Evolutionary conservation across 2,888 invertebrate species (phyloP), one percentile per base, ranked within the genome.

Genomic region (Acrobasis suavella): DNA sequence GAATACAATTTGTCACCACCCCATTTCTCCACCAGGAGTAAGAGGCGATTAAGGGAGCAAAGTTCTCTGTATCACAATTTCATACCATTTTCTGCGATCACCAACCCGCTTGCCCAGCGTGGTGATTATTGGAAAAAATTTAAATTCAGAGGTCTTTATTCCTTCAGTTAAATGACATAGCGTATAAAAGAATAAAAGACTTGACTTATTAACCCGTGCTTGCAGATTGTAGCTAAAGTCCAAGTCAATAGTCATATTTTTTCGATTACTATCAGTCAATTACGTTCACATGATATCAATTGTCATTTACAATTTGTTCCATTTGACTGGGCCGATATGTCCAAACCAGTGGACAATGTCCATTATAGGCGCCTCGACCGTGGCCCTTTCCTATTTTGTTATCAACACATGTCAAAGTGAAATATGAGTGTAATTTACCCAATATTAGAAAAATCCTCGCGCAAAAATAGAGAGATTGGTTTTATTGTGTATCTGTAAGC

Each of bases 261-360:
- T 54, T 54, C 50, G 9, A 7, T 50, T 9, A n/a, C 38, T 12
- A n/a, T 9, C 8, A 10, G 9, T 39, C 39, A 37, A n/a, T 54
- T 37, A 38, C 15, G 0, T 54, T 9, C 9, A 38, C 37, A 54
- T 54, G 38, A 54, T 54, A 54, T 54, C 15, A 15, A 17, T 17
- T 56, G 39, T 38, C 55, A 56, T 17, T 7, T 12, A 17, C 55
- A 39, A 56, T 56, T 56, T 56, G 16, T 42, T 56, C 39, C 42
- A 39, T 56, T 56, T 42, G 56, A 56, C 56, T 56, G 56, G 9
- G 42, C 42, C 56, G n/a, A 56, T 42, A 39, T 42, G 39, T 56
- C 17, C 56, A 56, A 56, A 56, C 56, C 56, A 56, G 56, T 42
- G 56, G 56, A 46, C 56, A 56, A 22, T 56, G 39, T 17, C 56